Evolutionary conservation across 1,140 invertebrate species (phyloP), one percentile per base, ranked within the genome.

Genomic region (Macrostomum lignano): DNA sequence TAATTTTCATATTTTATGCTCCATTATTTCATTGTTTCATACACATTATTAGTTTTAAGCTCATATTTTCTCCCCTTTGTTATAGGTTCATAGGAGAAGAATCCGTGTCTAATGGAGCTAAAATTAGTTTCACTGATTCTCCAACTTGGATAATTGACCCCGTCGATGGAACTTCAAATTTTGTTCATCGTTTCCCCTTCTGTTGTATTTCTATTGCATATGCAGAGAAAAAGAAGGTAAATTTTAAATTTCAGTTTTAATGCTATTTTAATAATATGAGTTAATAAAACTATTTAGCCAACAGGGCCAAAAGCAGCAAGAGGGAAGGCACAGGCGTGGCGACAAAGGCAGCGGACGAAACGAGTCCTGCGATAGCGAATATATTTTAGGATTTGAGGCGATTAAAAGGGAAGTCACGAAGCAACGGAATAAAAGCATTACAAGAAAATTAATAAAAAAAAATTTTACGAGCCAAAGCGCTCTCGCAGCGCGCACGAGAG

Each of bases 81-180:
- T 3, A 28, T 35, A 88, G 79, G 50, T 94, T 94, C 52, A 94
- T 96, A 44, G 88, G 84, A 1, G 88, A 96, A 61, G 88, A 96
- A 56, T 68, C 70, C 3, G 70, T 69, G 17, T 65, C 72, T 33
- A 61, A 57, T 7, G 70, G 68, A 17, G 71, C 69, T 17, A 72
- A 74, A 49, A 65, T 68, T 37, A 60, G 68, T 36, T 55, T 88
- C 9, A 86, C 79, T 2, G 69, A 84, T 52, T 67, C 65, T 10
- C 84, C 84, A 7, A 96, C 86, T 6, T 96, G 86, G 86, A 77
- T 96, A 33, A 88, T 96, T 37, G 88, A 65, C 40, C 62, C 62
- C 3, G 57, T 64, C 28, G 62, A 64, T 48, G 62, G 62, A 33
- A 64, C 62, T 5, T 56, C 58, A 3, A 64, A 64, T 43, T 65